phyloP scores from a whole-genome alignment of 2,113 vertebrate species.

The Syngnathoides biaculeatus region DNA sequence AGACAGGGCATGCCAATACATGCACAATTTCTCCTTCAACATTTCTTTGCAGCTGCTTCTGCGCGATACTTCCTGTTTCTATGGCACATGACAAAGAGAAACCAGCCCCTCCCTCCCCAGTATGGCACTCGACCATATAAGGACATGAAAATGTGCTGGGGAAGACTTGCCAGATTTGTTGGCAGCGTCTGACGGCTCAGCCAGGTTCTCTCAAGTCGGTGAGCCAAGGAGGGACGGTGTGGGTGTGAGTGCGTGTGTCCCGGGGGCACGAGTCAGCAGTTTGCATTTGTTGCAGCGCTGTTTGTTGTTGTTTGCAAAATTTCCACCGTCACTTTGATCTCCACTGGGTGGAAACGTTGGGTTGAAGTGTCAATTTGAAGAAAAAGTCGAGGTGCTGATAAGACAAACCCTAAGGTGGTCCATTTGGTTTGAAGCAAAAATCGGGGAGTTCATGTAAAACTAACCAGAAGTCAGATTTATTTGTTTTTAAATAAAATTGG shows the following conservation, averaged over 20 bases:
- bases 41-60: constrained; percentile 34
- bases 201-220: constrained; percentile 20
- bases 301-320: constrained; percentile 32
- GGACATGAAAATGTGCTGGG: constrained; percentile 61
- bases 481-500: too few relatives aligned
- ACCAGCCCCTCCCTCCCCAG: constrained; percentile 31
- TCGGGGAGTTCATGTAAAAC: too few relatives aligned
- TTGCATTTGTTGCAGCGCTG: constrained; percentile 52
- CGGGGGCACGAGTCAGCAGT: constrained; percentile 40
- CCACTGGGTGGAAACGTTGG: neutral
- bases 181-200: neutral
- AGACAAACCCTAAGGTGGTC: too few relatives aligned
- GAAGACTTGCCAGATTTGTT: constrained; percentile 10
- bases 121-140: constrained; percentile 70
- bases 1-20: constrained; percentile 10
- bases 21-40: constrained; percentile 9
- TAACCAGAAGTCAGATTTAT: too few relatives aligned
- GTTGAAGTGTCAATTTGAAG: neutral
- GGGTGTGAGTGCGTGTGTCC: constrained; percentile 22
- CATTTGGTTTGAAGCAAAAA: too few relatives aligned
- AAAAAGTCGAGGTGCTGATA: too few relatives aligned
- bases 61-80: constrained; percentile 69
- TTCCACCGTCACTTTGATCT: too few relatives aligned
- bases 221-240: constrained; percentile 6
- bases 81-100: constrained; percentile 53